phyloP scores from a whole-genome alignment of 35 echinoderm and acorn worm genomes.

The Acanthaster planci region DNA sequence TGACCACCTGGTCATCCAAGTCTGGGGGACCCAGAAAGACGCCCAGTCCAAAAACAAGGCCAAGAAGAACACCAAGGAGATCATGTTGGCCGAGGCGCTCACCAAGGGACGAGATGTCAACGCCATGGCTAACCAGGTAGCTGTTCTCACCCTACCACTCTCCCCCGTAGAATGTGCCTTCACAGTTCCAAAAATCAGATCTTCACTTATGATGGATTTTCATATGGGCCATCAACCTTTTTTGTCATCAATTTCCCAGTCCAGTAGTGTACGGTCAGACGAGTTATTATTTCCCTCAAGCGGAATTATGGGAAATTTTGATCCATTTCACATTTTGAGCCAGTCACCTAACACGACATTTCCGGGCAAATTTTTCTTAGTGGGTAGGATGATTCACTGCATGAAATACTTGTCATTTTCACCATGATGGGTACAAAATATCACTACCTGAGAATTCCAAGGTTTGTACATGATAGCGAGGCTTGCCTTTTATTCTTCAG shows the following conservation, averaged over 20 bases:
- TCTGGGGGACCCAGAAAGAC: conserved; percentile 73
- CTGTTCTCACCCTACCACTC: background rate
- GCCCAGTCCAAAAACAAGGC: conserved; percentile 7
- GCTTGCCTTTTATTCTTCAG: background rate
- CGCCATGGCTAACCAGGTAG: conserved; percentile 7
- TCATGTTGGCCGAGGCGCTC: conserved; percentile 50
- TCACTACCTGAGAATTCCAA: no score
- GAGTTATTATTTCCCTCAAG: no score
- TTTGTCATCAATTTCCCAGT: background rate
- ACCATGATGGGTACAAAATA: no score
- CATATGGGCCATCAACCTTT: background rate
- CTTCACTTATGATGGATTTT: background rate
- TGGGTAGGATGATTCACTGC: no score
- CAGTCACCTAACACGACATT: no score
- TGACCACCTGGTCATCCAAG: conserved; percentile 64
- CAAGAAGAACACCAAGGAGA: conserved; percentile 82
- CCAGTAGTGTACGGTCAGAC: no score
- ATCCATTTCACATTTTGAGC: no score
- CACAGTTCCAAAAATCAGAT: background rate
- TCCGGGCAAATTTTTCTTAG: no score
- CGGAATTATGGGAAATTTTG: no score
- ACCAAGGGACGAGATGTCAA: conserved; percentile 42
- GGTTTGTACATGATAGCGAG: no score
- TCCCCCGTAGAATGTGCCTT: background rate
- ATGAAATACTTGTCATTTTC: no score